phyloP scores from a whole-genome alignment of 2,888 invertebrate species.

The Philereme transversata region DNA sequence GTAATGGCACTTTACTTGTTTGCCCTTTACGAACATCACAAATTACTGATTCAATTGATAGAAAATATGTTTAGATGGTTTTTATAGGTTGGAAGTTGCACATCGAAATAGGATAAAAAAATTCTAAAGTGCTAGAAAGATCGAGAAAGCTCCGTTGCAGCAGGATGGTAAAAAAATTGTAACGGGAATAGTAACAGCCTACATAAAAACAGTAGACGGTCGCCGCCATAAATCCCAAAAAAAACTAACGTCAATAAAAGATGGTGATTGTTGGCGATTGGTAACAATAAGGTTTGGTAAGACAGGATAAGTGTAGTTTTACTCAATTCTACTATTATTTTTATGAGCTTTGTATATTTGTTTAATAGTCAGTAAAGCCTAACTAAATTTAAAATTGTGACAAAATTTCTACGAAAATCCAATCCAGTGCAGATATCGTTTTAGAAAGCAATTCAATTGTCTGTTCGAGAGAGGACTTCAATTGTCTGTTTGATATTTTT shows the following conservation, averaged over 20 bases:
- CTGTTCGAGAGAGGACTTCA: no score
- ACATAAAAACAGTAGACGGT: slow-evolving; percentile 7
- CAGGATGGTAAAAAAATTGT: not conserved
- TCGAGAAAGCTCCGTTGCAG: not conserved
- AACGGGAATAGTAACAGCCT: not conserved
- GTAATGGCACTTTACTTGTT: no score
- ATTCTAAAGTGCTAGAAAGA: not conserved
- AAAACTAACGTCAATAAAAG: not conserved
- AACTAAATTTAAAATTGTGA: no score
- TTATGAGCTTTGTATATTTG: not conserved
- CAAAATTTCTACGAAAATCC: no score
- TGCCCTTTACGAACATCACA: no score
- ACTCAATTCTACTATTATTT: no score
- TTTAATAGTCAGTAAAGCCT: no score
- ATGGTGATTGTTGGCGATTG: not conserved
- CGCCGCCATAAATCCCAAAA: slow-evolving; percentile 2
- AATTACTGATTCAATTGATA: not conserved
- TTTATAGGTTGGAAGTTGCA: not conserved
- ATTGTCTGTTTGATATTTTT: no score
- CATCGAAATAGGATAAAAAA: not conserved
- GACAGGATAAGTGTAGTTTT: not conserved
- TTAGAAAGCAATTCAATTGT: no score
- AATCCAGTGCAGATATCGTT: no score
- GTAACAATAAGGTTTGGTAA: slow-evolving; percentile 1
- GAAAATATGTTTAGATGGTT: not conserved